These are phyloP conservation scores for Trissoscelio sp. DNA, from an alignment of 2,888 invertebrate genomes.

Conservation along the genomic window DNA sequence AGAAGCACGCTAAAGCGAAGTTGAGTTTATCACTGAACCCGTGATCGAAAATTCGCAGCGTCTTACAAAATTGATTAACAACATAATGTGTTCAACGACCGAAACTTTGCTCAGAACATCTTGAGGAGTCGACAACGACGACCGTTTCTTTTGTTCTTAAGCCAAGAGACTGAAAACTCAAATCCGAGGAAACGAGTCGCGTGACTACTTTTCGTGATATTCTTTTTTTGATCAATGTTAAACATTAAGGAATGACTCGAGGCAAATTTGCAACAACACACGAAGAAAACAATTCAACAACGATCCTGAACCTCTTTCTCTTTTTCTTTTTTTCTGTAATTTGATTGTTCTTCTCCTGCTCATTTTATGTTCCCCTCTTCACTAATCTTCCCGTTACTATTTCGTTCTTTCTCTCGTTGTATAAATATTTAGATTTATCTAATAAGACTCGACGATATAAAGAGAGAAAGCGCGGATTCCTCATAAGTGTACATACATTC, in stretches of 20 bases:
- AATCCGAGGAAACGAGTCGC: constrained; percentile 21
- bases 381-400: constrained; percentile 5
- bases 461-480: constrained; percentile 21
- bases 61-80: constrained; percentile 7
- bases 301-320: too few relatives aligned
- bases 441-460: constrained; percentile 16
- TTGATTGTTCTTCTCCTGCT: background rate
- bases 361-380: background rate
- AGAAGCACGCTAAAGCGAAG: constrained; percentile 6
- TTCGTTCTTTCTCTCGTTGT: constrained; percentile 47
- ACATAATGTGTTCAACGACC: constrained; percentile 36
- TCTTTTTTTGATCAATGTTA: constrained; percentile 13
- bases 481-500: constrained; percentile 15
- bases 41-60: constrained; percentile 5
- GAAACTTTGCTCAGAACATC: constrained; percentile 30
- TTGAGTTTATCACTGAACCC: constrained; percentile 41
- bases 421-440: constrained; percentile 30
- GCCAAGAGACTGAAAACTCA: constrained; percentile 36
- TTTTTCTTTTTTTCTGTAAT: background rate
- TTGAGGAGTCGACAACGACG: constrained; percentile 12
- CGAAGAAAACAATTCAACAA: constrained; percentile 6
- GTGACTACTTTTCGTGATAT: constrained; percentile 17
- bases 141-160: constrained; percentile 32
- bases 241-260: constrained; percentile 10
- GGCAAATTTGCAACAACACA: constrained; percentile 14